A percentile compares a stretch with the other conserved stretches of the same genome.
Conservation (phyloP, 2,888 invertebrate species). For the Cerceris rybyensis region DNA sequence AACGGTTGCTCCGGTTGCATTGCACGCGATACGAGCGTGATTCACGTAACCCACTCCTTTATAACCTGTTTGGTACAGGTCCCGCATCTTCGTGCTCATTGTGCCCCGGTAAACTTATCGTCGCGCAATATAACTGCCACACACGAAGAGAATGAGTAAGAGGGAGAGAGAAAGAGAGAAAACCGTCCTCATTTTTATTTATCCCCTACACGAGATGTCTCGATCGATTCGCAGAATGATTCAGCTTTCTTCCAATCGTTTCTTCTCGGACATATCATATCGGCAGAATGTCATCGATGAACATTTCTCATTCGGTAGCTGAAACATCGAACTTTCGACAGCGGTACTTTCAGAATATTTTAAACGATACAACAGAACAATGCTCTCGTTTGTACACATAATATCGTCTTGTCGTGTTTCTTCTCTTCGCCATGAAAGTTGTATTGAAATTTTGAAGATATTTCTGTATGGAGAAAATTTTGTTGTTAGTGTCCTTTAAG, state of each 20-base stretch:
- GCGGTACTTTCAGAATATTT: no score
- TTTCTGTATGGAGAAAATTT: no score
- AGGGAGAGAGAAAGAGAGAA: neutral
- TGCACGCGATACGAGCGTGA: constrained; percentile 62
- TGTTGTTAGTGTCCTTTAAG: no score
- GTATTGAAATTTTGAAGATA: no score
- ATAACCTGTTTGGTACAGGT: constrained; percentile 56
- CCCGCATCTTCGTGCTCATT: constrained; percentile 54
- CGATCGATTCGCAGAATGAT: constrained; percentile 28
- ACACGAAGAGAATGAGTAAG: constrained; percentile 20
- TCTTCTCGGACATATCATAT: neutral
- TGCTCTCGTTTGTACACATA: no score
- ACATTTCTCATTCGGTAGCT: no score
- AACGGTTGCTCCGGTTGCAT: constrained; percentile 43
- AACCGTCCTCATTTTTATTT: constrained; percentile 29
- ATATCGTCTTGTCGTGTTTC: no score
- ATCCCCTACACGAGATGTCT: constrained; percentile 7
- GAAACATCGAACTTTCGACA: no score
- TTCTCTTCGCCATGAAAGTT: no score
- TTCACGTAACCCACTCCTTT: constrained; percentile 63
- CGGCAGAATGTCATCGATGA: no score
- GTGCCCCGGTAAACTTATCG: constrained; percentile 46
- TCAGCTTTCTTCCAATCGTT: constrained; percentile 5
- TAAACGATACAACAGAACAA: no score
- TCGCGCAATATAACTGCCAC: constrained; percentile 28